phyloP scores from a whole-genome alignment of 2,113 vertebrate genomes.

The Colius striatus region DNA sequence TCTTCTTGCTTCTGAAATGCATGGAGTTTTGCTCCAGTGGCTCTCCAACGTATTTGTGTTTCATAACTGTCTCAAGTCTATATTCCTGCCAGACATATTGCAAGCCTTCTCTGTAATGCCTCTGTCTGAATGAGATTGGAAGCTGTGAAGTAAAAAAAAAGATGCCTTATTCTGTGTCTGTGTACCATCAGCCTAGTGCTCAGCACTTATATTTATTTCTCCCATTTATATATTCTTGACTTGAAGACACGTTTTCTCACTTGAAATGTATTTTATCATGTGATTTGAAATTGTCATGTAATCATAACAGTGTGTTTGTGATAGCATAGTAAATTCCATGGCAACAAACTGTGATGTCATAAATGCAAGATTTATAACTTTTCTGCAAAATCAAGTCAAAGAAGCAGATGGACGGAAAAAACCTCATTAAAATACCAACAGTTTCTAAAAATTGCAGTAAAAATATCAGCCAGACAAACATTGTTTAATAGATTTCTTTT shows the following conservation, averaged over 20 bases:
- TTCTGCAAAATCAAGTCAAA: conserved; percentile 29
- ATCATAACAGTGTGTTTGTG: conserved; percentile 7
- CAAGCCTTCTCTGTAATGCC: not conserved
- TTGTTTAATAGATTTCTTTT: conserved; percentile 55
- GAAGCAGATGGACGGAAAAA: conserved; percentile 12
- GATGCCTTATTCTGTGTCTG: not conserved
- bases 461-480: conserved; percentile 33
- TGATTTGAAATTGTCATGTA: not conserved
- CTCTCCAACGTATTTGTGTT: not conserved
- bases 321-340: conserved; percentile 36
- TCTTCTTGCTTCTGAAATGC: not conserved
- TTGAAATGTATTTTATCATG: not conserved
- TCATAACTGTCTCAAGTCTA: not conserved
- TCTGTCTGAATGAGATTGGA: not conserved
- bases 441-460: conserved; percentile 30
- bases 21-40: not conserved
- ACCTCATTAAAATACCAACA: conserved; percentile 31
- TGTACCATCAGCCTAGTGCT: not conserved
- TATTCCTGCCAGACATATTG: not conserved
- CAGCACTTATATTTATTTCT: conserved; percentile 4
- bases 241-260: not conserved
- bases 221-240: not conserved
- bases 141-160: not conserved
- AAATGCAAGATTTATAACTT: conserved; percentile 41
- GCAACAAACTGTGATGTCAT: conserved; percentile 55